Evolutionary conservation across 2,888 invertebrate genomes (phyloP), one percentile per base, ranked within the genome.

Genomic region (Helicoverpa assulta): DNA sequence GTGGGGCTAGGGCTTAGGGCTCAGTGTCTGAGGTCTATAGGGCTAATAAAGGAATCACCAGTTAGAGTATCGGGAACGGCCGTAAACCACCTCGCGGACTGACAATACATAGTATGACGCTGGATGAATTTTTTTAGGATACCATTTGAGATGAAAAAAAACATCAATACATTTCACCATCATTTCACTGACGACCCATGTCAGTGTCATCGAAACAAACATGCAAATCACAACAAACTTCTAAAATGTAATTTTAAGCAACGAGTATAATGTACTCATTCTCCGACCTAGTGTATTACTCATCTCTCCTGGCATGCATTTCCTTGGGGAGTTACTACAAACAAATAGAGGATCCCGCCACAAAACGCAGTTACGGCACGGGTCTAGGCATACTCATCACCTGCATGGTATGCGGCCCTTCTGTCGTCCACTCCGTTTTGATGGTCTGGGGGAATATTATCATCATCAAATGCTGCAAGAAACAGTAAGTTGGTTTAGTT

Each of bases 251-350:
- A 58, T 53, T 40, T 60, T 67, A 66, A 14, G 61, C 40, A 62
- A 50, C 52, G 37, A 55, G 72, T 67, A 85, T 76, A 78, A 88
- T 87, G 86, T 51, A 85, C 29, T 43, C 58, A 10, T 29, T n/a
- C 43, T 85, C 86, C 14, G 89, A 87, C 66, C 1, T 89, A 5
- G 59, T 92, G 33, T 95, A 88, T 78, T 92, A 85, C 70, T 66
- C 82, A 6, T 90, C 95, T 1, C 76, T 95, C 37, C 1, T 93
- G 88, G 51, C 87, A 59, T 97, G 96, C 69, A 96, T 97, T 53
- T 94, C 93, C 7, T 94, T 97, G 79, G 97, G 97, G 5, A 89
- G 94, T 67, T 91, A 94, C 73, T 97, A 97, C 85, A 96, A 96
- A 74, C 93, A 93, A 78, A 96, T 97, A 33, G 88, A 92, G 26